phyloP scores from a whole-genome alignment of 2,113 vertebrate species.

The Cyprichromis sp. region DNA sequence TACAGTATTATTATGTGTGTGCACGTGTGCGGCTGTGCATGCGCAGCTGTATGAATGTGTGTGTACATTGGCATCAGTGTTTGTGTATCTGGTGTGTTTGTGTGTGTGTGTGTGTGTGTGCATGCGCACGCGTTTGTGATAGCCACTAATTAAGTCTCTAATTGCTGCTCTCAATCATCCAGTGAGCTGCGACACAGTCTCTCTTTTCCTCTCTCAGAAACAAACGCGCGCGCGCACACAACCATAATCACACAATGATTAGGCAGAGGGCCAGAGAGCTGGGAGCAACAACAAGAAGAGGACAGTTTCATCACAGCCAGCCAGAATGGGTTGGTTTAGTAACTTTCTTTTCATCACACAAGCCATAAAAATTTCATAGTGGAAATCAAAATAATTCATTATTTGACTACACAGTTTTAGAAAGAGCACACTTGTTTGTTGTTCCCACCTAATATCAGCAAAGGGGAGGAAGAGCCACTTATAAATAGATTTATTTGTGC shows the following conservation, averaged over 20 bases:
- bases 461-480: neutral
- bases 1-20: constrained; percentile 41
- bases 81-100: neutral
- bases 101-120: neutral
- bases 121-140: constrained; percentile 23
- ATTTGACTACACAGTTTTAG: neutral
- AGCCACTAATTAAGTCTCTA: constrained; percentile 65
- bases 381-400: constrained; percentile 8
- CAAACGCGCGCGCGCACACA: neutral
- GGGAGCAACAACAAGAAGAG: constrained; percentile 27
- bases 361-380: neutral
- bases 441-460: neutral
- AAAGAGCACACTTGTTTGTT: neutral
- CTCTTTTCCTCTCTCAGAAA: neutral
- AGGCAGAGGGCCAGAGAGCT: constrained; percentile 46
- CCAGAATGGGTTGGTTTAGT: constrained; percentile 2
- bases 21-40: neutral
- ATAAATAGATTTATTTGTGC: neutral
- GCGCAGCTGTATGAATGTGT: neutral
- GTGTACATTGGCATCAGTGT: neutral
- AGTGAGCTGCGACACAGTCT: constrained; percentile 25
- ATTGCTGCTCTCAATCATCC: constrained; percentile 66
- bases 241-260: constrained; percentile 38
- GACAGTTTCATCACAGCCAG: constrained; percentile 44
- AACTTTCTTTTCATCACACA: constrained; percentile 21